phyloP scores from a whole-genome alignment of 2,113 vertebrate genomes.

The Perca schrenkii region DNA sequence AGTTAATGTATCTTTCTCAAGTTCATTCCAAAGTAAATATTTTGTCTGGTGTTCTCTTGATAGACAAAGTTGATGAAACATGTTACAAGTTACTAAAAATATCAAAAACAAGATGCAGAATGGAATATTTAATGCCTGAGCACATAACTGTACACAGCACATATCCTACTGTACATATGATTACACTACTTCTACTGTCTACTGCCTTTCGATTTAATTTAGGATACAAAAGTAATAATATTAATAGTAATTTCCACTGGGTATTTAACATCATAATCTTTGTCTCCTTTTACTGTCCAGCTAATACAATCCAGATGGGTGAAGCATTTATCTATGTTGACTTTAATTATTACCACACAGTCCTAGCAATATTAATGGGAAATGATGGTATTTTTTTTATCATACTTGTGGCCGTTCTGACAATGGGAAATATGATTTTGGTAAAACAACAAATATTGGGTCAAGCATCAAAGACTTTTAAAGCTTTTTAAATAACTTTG shows the following conservation, averaged over 20 bases:
- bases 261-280: background rate
- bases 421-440: background rate
- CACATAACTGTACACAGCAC: background rate
- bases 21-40: constrained; percentile 19
- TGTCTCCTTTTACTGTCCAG: background rate
- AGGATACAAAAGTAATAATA: background rate
- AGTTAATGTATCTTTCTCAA: constrained; percentile 1
- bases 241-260: background rate
- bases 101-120: constrained; percentile 5
- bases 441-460: background rate
- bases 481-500: background rate
- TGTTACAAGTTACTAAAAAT: background rate
- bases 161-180: no score
- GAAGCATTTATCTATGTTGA: background rate
- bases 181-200: background rate
- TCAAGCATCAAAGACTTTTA: background rate
- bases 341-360: constrained; percentile 30
- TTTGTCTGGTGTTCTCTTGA: background rate
- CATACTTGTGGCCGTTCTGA: background rate
- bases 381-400: background rate
- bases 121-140: background rate
- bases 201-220: background rate
- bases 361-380: background rate
- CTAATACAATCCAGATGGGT: background rate
- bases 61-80: constrained; percentile 15